Conservation (phyloP, 2,113 vertebrate species). For the Elaphurus davidianus region DNA sequence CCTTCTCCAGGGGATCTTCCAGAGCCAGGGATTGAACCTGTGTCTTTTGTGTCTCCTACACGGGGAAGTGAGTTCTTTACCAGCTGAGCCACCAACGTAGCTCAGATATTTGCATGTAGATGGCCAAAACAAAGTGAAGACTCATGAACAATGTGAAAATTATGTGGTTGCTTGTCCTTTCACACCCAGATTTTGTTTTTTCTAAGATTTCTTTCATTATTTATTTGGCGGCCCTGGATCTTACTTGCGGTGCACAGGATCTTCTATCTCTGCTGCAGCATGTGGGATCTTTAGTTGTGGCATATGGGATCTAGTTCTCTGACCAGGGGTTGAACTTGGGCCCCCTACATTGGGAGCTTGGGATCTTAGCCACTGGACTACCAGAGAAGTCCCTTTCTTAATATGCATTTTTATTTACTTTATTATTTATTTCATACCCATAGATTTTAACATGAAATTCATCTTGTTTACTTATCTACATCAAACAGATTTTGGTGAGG, state of each 20-base stretch:
- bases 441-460: constrained; percentile 3
- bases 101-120: background rate
- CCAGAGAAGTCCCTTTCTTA: background rate
- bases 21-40: background rate
- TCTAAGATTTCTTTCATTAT: background rate
- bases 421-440: background rate
- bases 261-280: background rate
- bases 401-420: background rate
- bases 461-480: background rate
- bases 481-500: background rate
- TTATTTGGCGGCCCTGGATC: background rate
- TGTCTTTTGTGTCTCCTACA: background rate
- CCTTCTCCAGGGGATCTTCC: background rate
- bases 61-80: background rate
- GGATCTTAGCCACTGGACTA: background rate
- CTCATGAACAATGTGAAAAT: background rate
- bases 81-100: background rate
- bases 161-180: background rate
- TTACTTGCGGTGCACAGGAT: background rate
- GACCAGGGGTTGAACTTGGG: background rate
- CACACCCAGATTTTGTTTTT: background rate
- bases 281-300: background rate
- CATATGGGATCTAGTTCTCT: background rate
- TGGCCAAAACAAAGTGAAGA: background rate
- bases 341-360: background rate